Base-by-base conservation (phyloP, 2,113 vertebrate species). In the Hoplias malabaricus region DNA sequence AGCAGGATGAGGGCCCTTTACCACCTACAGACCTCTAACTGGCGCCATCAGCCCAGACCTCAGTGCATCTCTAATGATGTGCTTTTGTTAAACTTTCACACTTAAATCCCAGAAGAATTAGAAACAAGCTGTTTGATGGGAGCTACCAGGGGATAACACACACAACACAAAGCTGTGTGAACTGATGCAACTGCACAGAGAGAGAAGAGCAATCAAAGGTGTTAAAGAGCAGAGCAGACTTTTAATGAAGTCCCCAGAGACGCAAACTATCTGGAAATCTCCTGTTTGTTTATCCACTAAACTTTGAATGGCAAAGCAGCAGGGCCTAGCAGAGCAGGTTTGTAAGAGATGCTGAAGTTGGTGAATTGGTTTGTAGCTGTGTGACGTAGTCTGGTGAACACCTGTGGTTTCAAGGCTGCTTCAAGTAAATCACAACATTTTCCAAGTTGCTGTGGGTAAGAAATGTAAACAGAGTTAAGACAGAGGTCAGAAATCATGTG, bases 181-280 rank as follows among this genome's bases (percentile, higher is more conserved):
- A 0, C 5, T 77, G 73, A 62, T 71, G 68, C 33, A 69, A 61
- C 62, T 31, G 40, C 16, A 33, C 4, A 33, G 48, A 56, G 38
- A 10, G 53, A 23, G 34, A 67, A 50, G 33, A 66, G 40, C 62
- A 73, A 77, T 81, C 69, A 77, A 69, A 81, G 69, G 74, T 81
- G 74, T 81, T 72, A 43, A 81, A 71, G n/a, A n/a, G n/a, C n/a
- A 66, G 34, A 9, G 13, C 57, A 67, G 21, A 42, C 11, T 62
- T 43, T 61, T 81, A 81, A 77, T 73, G 69, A 73, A 73, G 53
- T 68, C 75, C 69, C 53, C 10, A 1, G 69, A 61, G 69, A 66
- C 31, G 33, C 31, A 25, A 33, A 43, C 43, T 13, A 54, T 23
- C 6, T 48, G 57, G 54, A 61, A 62, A 29, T 14, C 4, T 27